Evolutionary conservation across 2,113 vertebrate genomes (phyloP).

Genomic region (Zosterops pallidus): DNA sequence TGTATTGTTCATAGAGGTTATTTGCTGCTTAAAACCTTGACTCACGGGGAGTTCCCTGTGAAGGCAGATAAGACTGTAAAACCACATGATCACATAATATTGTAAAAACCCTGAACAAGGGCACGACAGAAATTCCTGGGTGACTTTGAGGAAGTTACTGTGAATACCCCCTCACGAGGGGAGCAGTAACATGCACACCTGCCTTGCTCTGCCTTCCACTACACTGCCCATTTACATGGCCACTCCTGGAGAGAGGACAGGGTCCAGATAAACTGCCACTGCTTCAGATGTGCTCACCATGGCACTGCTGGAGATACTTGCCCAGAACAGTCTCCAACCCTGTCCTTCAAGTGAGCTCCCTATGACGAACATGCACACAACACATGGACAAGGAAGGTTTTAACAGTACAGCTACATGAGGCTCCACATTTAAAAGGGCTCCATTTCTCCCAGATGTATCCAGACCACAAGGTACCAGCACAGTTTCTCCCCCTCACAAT

Average conservation of each 20-base stretch:
- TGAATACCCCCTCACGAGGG: neutral
- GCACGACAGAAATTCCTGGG: neutral
- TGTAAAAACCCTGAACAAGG: neutral
- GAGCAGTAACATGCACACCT: neutral
- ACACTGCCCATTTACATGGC: neutral
- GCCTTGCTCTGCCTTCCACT: neutral
- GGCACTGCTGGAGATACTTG: neutral
- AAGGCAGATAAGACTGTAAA: neutral
- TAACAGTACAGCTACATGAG: neutral
- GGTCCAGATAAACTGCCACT: neutral
- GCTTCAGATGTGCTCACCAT: neutral
- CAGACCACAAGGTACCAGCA: neutral
- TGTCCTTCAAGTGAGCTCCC: neutral
- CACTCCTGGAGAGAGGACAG: neutral
- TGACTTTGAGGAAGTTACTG: neutral
- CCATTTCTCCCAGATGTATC: neutral
- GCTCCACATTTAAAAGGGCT: neutral
- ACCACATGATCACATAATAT: neutral
- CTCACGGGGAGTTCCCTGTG: neutral
- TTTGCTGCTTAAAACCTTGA: neutral
- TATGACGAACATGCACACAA: neutral
- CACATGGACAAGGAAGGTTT: neutral
- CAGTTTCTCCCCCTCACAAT: rapidly evolving
- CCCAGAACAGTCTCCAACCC: neutral
- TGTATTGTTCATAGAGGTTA: neutral